Conservation (phyloP, 2,113 vertebrate species). For the Anhinga anhinga region DNA sequence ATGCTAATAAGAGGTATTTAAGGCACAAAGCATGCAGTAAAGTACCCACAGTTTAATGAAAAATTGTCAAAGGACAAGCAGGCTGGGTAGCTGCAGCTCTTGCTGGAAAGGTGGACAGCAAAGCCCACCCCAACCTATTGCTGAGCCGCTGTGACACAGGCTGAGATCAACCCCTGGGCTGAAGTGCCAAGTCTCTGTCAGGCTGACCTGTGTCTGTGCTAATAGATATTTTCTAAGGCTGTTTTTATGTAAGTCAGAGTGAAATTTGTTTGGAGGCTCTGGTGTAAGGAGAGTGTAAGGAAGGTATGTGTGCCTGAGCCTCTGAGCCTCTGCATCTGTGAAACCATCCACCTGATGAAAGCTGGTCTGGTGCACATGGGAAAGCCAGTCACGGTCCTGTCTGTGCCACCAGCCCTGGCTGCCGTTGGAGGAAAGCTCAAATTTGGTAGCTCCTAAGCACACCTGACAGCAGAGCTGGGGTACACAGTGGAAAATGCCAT, state of each 20-base stretch:
- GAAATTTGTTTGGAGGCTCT: not conserved
- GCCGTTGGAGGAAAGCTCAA: not conserved
- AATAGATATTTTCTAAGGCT: not conserved
- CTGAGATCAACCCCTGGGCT: not conserved
- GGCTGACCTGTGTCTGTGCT: not conserved
- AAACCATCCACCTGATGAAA: not conserved
- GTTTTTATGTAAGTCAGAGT: not conserved
- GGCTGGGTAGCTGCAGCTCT: not conserved
- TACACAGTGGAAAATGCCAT: not conserved
- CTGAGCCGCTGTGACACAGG: not conserved
- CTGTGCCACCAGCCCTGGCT: not conserved
- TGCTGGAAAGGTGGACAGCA: not conserved
- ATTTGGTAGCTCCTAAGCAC: not conserved
- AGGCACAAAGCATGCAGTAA: constrained; percentile 39
- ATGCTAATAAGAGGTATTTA: constrained; percentile 63
- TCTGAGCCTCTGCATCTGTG: not conserved
- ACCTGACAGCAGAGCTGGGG: not conserved
- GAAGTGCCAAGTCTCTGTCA: not conserved
- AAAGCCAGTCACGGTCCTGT: not conserved
- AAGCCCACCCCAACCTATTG: not conserved
- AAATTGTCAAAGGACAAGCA: not conserved
- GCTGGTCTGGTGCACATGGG: rapidly evolving
- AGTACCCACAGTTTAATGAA: constrained; percentile 12
- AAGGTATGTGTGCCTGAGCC: not conserved
- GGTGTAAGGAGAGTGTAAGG: not conserved